Base-by-base conservation (phyloP, 2,888 invertebrate species). In the Cistogaster globosa region DNA sequence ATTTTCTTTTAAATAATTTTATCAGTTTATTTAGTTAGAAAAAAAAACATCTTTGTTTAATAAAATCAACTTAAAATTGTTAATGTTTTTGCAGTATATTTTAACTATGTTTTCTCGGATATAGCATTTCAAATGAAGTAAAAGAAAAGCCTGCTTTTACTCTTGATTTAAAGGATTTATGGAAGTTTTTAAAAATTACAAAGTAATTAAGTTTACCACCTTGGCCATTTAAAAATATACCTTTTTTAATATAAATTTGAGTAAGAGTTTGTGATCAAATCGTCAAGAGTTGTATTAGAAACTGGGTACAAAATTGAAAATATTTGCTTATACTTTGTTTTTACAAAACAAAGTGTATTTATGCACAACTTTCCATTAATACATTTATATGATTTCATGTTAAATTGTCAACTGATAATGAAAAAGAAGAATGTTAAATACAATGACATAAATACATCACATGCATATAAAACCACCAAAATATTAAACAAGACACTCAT, bases 401-500 rank as follows among this genome's bases (percentile, higher is more conserved):
- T 84, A 74, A 81, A 77, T 81, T 84, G 84, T 81, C 77, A 78
- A 69, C 72, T 65, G 80, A 58, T 84, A 81, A 81, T 82, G 78
- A 55, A 85, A 78, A 69, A 81, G 72, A 81, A 63, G 58, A 84
- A 78, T 78, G 53, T 78, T 75, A 85, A 82, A 78, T 71, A 75
- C 78, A 78, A 69, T 75, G 78, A 81, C 81, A 81, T 69, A 81
- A 85, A 85, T 81, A 75, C 81, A 82, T 82, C 85, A 85, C 22
- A 60, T 11, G 74, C 85, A 85, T 75, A 60, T 60, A 82, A 85
- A 85, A 82, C 85, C 85, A 82, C 85, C 81, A 78, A 77, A 81
- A 84, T 77, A 82, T 82, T 85, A 67, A 82, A 67, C 78, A 82
- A 55, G 68, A 76, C 65, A 71, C 20, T 45, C 42, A 26, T 26